A percentile compares a stretch with the other conserved stretches of the same genome.
phyloP scores from a whole-genome alignment of 1,140 invertebrate genomes.

The Dendrolimus punctatus region DNA sequence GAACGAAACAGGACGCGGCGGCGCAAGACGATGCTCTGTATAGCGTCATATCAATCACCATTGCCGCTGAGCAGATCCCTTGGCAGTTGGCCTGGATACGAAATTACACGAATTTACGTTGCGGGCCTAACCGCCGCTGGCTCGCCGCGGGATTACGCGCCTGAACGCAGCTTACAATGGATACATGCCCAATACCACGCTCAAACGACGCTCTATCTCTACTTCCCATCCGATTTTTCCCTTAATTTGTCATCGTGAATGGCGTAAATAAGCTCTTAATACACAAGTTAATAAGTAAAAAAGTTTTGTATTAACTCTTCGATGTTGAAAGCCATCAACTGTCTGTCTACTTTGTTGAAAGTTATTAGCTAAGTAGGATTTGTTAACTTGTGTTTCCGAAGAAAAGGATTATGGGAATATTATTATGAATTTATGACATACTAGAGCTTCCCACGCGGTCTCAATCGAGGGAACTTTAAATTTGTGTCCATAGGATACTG shows the following conservation, averaged over 20 bases:
- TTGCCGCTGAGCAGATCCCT: slow-evolving; percentile 61
- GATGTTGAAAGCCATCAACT: slow-evolving; percentile 58
- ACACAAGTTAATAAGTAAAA: slow-evolving; percentile 65
- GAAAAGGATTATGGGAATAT: slow-evolving; percentile 44
- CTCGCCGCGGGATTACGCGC: slow-evolving; percentile 50
- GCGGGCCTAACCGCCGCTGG: slow-evolving; percentile 56
- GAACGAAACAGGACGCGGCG: slow-evolving; percentile 30
- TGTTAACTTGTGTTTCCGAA: slow-evolving; percentile 49
- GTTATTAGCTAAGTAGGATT: slow-evolving; percentile 65
- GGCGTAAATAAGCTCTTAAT: slow-evolving; percentile 47
- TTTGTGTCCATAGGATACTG: too few species aligned
- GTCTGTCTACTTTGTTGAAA: slow-evolving; percentile 62
- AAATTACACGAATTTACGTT: slow-evolving; percentile 70
- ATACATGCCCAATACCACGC: slow-evolving; percentile 53
- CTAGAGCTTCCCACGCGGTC: too few species aligned
- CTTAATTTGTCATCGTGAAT: slow-evolving; percentile 10
- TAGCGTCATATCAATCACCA: slow-evolving; percentile 68
- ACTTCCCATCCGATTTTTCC: slow-evolving; percentile 6
- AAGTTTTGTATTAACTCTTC: slow-evolving; percentile 57
- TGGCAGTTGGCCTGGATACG: slow-evolving; percentile 67
- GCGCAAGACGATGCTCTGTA: slow-evolving; percentile 38
- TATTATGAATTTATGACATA: slow-evolving; percentile 16
- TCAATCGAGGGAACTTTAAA: too few species aligned
- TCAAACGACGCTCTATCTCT: slow-evolving; percentile 42
- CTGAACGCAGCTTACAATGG: slow-evolving; percentile 51